A percentile compares a stretch with the other conserved stretches of the same genome.
Evolutionary conservation across 2,113 vertebrate genomes (phyloP).

Genomic region (Anhinga anhinga): DNA sequence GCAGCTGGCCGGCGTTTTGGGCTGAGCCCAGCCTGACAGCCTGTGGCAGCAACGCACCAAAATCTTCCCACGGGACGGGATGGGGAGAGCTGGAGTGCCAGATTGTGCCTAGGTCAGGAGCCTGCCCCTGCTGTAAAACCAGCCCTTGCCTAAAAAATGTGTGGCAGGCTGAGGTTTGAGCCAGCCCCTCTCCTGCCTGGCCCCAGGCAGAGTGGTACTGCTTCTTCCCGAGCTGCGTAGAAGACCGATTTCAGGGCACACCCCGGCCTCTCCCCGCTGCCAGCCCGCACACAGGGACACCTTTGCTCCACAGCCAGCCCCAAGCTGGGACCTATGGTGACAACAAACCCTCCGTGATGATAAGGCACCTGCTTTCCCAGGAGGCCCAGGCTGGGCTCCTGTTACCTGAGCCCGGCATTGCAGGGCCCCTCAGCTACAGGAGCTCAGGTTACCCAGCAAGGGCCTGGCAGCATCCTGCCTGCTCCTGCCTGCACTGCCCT

Average conservation of each 20-base stretch:
- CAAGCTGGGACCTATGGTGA: accelerated
- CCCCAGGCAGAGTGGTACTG: not conserved
- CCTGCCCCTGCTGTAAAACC: accelerated
- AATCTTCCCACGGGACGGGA: not conserved
- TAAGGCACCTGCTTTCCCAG: not conserved
- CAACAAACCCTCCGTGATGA: accelerated
- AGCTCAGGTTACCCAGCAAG: not conserved
- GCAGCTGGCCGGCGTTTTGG: accelerated
- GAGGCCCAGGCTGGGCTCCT: not conserved
- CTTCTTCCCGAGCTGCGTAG: accelerated
- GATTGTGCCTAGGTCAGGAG: not conserved
- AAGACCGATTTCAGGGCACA: accelerated
- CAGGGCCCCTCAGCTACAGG: not conserved
- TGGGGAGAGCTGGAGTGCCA: accelerated
- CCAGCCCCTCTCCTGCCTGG: not conserved
- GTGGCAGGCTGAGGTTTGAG: accelerated
- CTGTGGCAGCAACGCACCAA: accelerated
- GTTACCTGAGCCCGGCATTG: constrained; percentile 5
- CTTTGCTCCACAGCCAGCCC: not conserved
- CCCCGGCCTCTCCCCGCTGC: not conserved
- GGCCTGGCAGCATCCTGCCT: not conserved
- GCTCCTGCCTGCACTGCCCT: not conserved
- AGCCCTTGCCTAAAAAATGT: not conserved
- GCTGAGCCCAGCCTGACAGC: not conserved
- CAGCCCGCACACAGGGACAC: accelerated